Base-by-base conservation (phyloP, 2,113 vertebrate species). In the Calonectris borealis region DNA sequence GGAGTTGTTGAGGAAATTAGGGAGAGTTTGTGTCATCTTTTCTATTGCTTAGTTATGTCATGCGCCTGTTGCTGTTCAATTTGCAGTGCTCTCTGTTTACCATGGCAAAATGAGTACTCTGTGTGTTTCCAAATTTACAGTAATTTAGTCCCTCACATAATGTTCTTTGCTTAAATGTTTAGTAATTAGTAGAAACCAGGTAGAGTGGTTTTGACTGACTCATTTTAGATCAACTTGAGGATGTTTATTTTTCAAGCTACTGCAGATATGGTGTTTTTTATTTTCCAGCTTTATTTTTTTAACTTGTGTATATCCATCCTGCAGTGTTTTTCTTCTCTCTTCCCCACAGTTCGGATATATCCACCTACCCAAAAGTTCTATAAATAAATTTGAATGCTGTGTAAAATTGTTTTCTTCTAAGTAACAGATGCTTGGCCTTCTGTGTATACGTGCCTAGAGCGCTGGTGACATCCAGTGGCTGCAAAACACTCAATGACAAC, bases 151-250 rank as follows among this genome's bases (percentile, higher is more conserved):
- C 52, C 54, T 95, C 94, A 96, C 83, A 70, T 88, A 52, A 75
- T 95, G 89, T 96, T 97, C 85, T 84, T 90, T 86, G 75, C 97
- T 88, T 97, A 94, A 96, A 94, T 89, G 95, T 92, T 97, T 92
- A 75, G 93, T 94, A 94, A 90, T 90, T 82, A 94, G 88, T n/a
- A 64, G 78, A 87, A 94, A 25, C 68, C 73, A 82, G 87, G 86
- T 93, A 68, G 84, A 77, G 78, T 92, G 81, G 79, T 81, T 97
- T 96, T 68, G 83, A 88, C 83, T 94, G 94, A 86, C 91, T 95
- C 86, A 93, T 91, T 73, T 88, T 71, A 92, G 95, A 85, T 76
- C 78, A 66, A 88, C 65, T 84, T 44, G 77, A 96, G 61, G 91
- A 89, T 96, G 94, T 96, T 97, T 97, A 20, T 92, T 96, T 93